Conservation (phyloP, 2,888 invertebrate species). For the Nephrotoma flavescens region DNA sequence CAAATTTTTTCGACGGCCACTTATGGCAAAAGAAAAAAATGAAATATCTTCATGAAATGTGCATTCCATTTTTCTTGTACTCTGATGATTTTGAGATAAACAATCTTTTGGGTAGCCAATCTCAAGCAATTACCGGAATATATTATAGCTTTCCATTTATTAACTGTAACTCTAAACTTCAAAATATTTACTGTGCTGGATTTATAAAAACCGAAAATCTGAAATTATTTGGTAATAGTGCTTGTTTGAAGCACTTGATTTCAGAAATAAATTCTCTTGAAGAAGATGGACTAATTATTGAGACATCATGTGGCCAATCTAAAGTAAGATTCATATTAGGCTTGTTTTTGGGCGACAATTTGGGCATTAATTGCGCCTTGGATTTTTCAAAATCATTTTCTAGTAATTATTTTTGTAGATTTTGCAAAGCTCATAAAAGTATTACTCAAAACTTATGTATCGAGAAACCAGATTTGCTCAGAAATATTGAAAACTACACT, state of each 20-base stretch:
- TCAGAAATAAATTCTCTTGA: slow-evolving; percentile 15
- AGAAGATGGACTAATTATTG: slow-evolving; percentile 14
- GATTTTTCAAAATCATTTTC: background rate
- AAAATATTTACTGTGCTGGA: background rate
- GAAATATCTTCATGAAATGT: background rate
- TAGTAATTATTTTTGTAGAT: background rate
- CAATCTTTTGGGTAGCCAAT: slow-evolving; percentile 7
- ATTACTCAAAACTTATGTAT: background rate
- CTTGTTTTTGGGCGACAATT: background rate
- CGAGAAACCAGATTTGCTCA: background rate
- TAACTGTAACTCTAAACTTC: background rate
- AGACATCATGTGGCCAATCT: slow-evolving; percentile 2
- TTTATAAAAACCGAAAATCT: background rate
- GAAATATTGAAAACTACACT: background rate
- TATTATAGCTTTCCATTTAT: slow-evolving; percentile 6
- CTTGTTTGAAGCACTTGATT: slow-evolving; percentile 16
- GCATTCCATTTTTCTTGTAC: slow-evolving; percentile 1
- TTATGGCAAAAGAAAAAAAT: background rate
- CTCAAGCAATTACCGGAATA: slow-evolving; percentile 7
- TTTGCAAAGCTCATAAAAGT: background rate
- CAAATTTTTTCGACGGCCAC: too few relatives aligned
- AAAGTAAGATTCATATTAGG: background rate
- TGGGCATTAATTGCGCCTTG: background rate
- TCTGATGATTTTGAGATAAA: slow-evolving; percentile 9
- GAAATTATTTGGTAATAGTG: slow-evolving; percentile 11